A percentile compares a stretch with the other conserved stretches of the same genome.
Conservation (phyloP, 2,888 invertebrate species). For the Drosophila seclusa region DNA sequence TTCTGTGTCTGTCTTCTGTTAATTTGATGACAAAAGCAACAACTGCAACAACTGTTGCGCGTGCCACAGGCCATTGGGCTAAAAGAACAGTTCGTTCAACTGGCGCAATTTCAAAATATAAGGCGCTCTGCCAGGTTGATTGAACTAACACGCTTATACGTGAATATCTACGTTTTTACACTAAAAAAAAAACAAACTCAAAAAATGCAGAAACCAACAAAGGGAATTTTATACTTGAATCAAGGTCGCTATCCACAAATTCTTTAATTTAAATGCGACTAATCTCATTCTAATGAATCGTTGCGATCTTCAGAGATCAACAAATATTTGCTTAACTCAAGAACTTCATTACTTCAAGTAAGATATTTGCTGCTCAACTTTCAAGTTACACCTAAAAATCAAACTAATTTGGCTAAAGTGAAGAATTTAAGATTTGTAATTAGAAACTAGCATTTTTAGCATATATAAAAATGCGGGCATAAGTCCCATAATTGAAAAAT, state of each 20-base stretch:
- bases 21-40: slow-evolving; percentile 20
- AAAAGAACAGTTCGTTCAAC: slow-evolving; percentile 58
- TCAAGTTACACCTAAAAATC: background rate
- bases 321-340: background rate
- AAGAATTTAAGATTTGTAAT: background rate
- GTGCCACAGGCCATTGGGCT: slow-evolving; percentile 51
- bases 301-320: background rate
- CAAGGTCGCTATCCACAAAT: background rate
- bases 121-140: slow-evolving; percentile 51
- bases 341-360: background rate
- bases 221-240: background rate
- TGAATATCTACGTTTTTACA: background rate
- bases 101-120: slow-evolving; percentile 54
- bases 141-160: slow-evolving; percentile 36
- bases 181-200: background rate
- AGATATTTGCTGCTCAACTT: background rate
- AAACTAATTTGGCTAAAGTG: too few species aligned
- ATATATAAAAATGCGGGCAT: too few species aligned
- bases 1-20: slow-evolving; percentile 16
- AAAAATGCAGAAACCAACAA: background rate
- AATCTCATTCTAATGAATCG: background rate
- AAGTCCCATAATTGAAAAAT: too few species aligned
- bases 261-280: background rate
- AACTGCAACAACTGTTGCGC: slow-evolving; percentile 40
- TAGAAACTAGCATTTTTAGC: too few species aligned